phyloP scores from a whole-genome alignment of 2,888 invertebrate species.

The Drosophila borborema region DNA sequence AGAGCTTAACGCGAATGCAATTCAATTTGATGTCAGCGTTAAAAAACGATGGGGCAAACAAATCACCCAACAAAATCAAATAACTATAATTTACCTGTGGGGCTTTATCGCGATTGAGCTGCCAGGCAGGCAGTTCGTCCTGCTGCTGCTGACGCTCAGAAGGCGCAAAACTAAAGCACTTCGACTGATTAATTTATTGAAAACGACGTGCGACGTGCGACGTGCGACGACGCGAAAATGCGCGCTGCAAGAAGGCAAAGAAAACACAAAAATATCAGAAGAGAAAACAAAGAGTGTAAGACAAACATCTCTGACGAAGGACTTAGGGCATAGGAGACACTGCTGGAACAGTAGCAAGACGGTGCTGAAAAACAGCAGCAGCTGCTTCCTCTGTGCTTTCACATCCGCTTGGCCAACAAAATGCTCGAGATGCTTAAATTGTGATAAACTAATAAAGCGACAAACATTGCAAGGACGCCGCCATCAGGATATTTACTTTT shows the following conservation, averaged over 20 bases:
- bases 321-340: constrained; percentile 44
- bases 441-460: constrained; percentile 80
- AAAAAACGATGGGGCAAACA: constrained; percentile 67
- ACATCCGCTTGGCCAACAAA: constrained; percentile 40
- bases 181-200: constrained; percentile 80
- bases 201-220: constrained; percentile 64
- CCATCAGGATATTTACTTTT: constrained; percentile 77
- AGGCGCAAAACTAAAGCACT: constrained; percentile 63
- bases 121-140: constrained; percentile 52
- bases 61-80: constrained; percentile 79
- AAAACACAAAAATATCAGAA: constrained; percentile 28
- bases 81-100: constrained; percentile 79
- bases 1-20: constrained; percentile 57
- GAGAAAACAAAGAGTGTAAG: constrained; percentile 50
- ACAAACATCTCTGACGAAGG: constrained; percentile 58
- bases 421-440: constrained; percentile 67
- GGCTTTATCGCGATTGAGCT: constrained; percentile 78
- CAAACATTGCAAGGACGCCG: constrained; percentile 64
- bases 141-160: constrained; percentile 27
- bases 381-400: constrained; percentile 54
- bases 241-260: constrained; percentile 26
- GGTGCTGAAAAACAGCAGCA: constrained; percentile 31
- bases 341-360: constrained; percentile 14
- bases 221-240: constrained; percentile 55
- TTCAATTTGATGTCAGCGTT: constrained; percentile 79